Percentiles rank a stretch among this genome's conserved stretches.
phyloP scores from a whole-genome alignment of 2,797 vertebrate species.

The Sarcoramphus papa region DNA sequence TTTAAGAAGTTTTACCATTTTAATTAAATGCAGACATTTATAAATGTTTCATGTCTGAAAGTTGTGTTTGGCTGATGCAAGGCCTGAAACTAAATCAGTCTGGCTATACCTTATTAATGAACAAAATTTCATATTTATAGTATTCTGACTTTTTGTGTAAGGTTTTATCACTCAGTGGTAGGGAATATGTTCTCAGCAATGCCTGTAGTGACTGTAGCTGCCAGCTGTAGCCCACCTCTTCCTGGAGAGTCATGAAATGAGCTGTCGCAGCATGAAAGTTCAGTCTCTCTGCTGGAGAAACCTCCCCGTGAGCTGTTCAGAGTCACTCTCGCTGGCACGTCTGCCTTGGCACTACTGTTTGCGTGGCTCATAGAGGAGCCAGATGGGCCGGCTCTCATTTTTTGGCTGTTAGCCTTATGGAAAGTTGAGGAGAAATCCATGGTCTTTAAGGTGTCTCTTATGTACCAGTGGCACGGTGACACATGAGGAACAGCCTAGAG shows the following conservation, averaged over 20 bases:
- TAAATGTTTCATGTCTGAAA: conserved; percentile 56
- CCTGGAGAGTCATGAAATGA: conserved; percentile 54
- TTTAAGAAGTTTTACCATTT: conserved; percentile 64
- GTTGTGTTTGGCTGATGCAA: conserved; percentile 60
- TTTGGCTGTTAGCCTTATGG: background rate
- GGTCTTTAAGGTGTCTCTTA: background rate
- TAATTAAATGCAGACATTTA: conserved; percentile 67
- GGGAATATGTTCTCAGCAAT: background rate
- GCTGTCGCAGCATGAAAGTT: conserved; percentile 50
- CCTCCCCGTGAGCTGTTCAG: conserved; percentile 3
- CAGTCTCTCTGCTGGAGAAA: conserved; percentile 28
- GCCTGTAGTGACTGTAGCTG: conserved; percentile 29
- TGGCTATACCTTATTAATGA: conserved; percentile 50
- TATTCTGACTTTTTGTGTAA: background rate
- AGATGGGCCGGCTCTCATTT: background rate
- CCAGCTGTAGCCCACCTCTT: conserved; percentile 57
- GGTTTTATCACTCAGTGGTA: background rate
- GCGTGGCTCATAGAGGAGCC: conserved; percentile 13
- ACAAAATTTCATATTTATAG: background rate
- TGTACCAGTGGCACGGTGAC: background rate
- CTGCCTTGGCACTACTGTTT: conserved; percentile 1
- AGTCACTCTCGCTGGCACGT: background rate
- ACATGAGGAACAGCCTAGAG: background rate
- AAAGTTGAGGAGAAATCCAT: background rate
- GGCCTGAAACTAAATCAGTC: conserved; percentile 57